phyloP scores from a whole-genome alignment of 2,113 vertebrate species.

The Rhodinocichla rosea region DNA sequence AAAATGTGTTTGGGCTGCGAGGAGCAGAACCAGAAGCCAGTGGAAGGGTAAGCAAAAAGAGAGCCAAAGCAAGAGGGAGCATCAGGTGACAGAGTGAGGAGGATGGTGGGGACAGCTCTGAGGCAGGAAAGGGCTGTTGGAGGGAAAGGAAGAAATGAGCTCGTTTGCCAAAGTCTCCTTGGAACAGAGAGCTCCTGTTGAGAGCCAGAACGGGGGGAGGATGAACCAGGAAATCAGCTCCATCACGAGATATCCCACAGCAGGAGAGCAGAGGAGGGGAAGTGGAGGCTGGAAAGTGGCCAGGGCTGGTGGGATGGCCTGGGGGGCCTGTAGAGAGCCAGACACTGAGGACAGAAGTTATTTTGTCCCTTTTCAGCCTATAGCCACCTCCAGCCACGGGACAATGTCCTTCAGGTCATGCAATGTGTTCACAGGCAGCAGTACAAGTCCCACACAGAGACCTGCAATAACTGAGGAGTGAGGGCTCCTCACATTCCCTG shows the following conservation, averaged over 20 bases:
- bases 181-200: conserved; percentile 15
- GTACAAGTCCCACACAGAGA: fast-evolving
- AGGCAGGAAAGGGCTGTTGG: background rate
- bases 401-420: background rate
- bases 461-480: background rate
- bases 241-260: background rate
- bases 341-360: background rate
- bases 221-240: background rate
- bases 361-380: background rate
- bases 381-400: background rate
- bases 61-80: conserved; percentile 11
- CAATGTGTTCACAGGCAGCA: background rate
- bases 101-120: background rate
- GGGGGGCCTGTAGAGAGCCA: background rate
- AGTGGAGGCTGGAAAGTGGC: background rate
- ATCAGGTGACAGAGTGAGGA: background rate
- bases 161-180: background rate
- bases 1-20: background rate
- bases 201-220: background rate
- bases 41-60: background rate
- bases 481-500: background rate
- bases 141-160: background rate
- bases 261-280: background rate
- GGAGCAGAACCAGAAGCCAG: background rate
- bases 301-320: background rate